These are phyloP conservation scores for Escarpia spicata DNA, from an alignment of 2,888 invertebrate species.

Conservation along the genomic window DNA sequence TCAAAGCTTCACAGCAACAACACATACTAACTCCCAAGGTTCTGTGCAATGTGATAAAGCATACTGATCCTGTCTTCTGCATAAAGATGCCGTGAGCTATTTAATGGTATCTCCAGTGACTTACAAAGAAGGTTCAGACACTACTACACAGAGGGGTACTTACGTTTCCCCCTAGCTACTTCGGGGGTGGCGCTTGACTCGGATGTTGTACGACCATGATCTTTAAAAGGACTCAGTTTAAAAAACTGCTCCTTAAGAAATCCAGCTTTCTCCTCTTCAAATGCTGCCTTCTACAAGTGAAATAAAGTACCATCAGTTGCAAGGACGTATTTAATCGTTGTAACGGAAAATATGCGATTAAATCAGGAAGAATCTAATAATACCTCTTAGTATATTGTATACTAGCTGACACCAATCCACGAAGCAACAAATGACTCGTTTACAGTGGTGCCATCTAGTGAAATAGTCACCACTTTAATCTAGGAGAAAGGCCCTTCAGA, in stretches of 20 bases:
- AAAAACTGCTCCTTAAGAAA: conserved; percentile 52
- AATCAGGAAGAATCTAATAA: too few relatives aligned
- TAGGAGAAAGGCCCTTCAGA: too few relatives aligned
- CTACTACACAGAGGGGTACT: not conserved
- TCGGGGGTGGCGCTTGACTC: not conserved
- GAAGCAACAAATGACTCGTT: too few relatives aligned
- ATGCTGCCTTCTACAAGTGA: conserved; percentile 48
- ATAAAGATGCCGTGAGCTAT: too few relatives aligned
- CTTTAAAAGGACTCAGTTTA: conserved; percentile 48
- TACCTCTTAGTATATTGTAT: not conserved
- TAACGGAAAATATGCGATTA: not conserved
- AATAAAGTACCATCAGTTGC: not conserved
- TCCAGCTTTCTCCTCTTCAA: conserved; percentile 52
- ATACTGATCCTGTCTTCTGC: too few relatives aligned
- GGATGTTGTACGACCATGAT: not conserved
- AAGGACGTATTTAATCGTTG: not conserved
- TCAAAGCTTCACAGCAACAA: too few relatives aligned
- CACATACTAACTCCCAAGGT: too few relatives aligned
- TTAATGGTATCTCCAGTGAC: not conserved
- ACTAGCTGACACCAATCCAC: too few relatives aligned
- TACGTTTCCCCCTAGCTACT: not conserved
- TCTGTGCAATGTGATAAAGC: too few relatives aligned
- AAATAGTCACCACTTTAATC: too few relatives aligned
- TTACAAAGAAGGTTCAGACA: not conserved
- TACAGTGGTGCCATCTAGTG: too few relatives aligned